phyloP scores from a whole-genome alignment of 2,113 vertebrate genomes.

The Caranx melampygus region DNA sequence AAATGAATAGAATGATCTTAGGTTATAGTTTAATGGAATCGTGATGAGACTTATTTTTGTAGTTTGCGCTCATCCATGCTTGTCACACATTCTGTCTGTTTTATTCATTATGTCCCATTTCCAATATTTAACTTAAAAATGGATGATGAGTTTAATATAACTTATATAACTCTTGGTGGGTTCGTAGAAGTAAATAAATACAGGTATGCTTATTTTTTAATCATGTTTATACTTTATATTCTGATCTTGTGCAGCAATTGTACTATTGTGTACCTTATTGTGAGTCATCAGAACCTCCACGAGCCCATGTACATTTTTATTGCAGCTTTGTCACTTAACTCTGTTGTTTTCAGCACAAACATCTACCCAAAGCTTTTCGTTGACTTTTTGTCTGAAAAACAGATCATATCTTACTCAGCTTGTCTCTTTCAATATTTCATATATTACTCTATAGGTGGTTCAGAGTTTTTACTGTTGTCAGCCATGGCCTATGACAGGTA shows the following conservation, averaged over 20 bases:
- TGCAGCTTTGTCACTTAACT: neutral
- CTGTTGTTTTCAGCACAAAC: neutral
- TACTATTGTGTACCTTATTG: neutral
- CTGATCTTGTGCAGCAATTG: neutral
- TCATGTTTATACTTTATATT: neutral
- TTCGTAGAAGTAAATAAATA: too few relatives aligned
- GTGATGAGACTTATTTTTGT: too few relatives aligned
- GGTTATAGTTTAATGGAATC: too few relatives aligned
- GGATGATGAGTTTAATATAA: too few relatives aligned
- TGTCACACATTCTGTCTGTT: too few relatives aligned
- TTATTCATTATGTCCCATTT: too few relatives aligned
- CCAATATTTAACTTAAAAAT: too few relatives aligned
- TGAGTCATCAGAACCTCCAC: neutral
- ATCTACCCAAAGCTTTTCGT: neutral
- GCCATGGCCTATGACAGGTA: neutral
- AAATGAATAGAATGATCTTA: too few relatives aligned
- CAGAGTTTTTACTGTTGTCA: neutral
- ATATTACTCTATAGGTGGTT: neutral
- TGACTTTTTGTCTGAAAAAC: neutral
- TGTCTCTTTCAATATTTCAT: neutral
- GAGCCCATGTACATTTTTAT: slow-evolving; percentile 60
- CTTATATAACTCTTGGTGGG: too few relatives aligned
- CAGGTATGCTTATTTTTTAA: too few relatives aligned
- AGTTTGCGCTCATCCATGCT: too few relatives aligned
- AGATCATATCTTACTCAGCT: neutral